Evolutionary conservation across 1,140 invertebrate species (phyloP).

Genomic region (Carposina sasakii): DNA sequence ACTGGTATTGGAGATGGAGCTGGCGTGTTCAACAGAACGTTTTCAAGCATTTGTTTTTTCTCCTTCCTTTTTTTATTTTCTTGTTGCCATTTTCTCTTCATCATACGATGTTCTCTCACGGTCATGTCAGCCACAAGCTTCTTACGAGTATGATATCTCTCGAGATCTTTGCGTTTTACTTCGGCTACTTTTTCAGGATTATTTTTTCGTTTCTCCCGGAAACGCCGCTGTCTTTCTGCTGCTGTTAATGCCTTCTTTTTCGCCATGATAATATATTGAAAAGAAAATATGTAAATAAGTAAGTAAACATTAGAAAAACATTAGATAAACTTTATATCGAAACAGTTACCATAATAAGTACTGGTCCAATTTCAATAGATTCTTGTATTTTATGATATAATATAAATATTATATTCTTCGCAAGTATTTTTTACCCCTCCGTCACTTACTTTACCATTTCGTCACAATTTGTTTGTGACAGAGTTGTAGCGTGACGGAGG

Average conservation of each 20-base stretch:
- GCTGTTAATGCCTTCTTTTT: not conserved
- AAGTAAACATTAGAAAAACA: not conserved
- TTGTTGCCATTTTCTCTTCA: not conserved
- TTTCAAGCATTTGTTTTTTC: not conserved
- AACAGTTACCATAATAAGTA: too few species aligned
- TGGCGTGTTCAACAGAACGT: not conserved
- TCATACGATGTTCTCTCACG: not conserved
- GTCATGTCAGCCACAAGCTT: not conserved
- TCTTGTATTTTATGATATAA: not conserved
- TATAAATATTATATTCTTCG: not conserved
- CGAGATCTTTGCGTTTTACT: not conserved
- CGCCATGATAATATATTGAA: not conserved
- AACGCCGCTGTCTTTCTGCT: constrained; percentile 1
- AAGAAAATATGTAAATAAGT: not conserved
- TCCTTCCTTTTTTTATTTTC: not conserved
- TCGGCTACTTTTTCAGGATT: not conserved
- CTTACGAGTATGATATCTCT: not conserved
- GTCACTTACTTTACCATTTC: not conserved
- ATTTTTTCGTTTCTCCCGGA: not conserved
- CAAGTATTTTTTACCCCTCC: not conserved
- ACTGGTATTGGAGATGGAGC: constrained; percentile 1
- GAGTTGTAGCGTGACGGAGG: not conserved
- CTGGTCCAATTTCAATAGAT: too few species aligned
- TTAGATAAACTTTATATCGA: too few species aligned
- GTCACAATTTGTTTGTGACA: not conserved